Evolutionary conservation across 2,888 invertebrate species (phyloP), one percentile per base, ranked within the genome.

Genomic region (Morpho deidamia): DNA sequence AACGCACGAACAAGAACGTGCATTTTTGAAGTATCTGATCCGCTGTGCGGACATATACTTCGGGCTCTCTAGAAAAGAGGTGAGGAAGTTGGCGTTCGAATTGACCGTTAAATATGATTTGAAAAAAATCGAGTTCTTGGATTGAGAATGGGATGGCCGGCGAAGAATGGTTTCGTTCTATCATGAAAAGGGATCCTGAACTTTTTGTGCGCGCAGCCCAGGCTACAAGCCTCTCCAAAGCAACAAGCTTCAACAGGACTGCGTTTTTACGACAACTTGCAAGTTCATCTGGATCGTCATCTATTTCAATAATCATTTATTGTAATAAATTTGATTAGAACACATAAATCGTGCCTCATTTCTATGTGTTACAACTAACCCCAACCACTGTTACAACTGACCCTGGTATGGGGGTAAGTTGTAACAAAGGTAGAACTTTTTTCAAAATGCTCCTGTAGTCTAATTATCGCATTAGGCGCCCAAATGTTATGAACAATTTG

Each of bases 1-100:
- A n/a, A n/a, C n/a, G n/a, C n/a, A n/a, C n/a, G 38, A 51, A 8
- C 59, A 59, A 51, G 48, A 53, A 43, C 34, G 32, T 7, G 42
- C 52, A 33, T 38, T 59, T 7, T 44, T 51, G 9, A 51, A 55
- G 14, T 56, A 56, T 42, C 46, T 56, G 11, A 51, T 48, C 11
- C 41, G 49, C 41, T 49, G 40, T 38, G 53, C 59, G 38, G 59
- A 55, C 53, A 59, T 55, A 40, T 58, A 59, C 47, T 58, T 58
- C 39, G 52, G 58, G 11, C 52, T 58, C 11, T 4, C 52, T 42
- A 32, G 33, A n/a, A 59, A 51, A 39, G 55, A 58, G 34, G 50
- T 58, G 8, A 41, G 44, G 32, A 55, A 55, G 47, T 42, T 58
- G 50, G 51, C n/a, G 54, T 34, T 58, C 39, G 58, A 55, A 33